Conservation (phyloP, 2,797 vertebrate species). For the Lophotriccus pileatus region DNA sequence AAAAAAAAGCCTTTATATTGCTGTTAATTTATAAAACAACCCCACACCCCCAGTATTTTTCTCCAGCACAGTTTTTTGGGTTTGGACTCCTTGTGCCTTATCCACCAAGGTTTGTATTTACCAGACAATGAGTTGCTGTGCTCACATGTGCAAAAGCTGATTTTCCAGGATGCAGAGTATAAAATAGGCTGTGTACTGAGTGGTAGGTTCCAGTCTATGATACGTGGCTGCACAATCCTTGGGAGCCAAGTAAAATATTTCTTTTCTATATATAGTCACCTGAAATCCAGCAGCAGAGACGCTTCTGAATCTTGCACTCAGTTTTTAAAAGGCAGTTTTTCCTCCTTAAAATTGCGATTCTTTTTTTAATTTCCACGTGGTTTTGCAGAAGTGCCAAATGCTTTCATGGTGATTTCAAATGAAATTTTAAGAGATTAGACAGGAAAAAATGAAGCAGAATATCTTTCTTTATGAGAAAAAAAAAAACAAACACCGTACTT, state of each 20-base stretch:
- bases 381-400: background rate
- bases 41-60: background rate
- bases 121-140: background rate
- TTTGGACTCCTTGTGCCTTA: background rate
- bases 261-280: slow-evolving; percentile 60
- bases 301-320: background rate
- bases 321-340: background rate
- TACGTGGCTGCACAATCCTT: slow-evolving; percentile 25
- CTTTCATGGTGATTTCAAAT: background rate
- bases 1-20: background rate
- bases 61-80: background rate
- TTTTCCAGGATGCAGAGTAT: slow-evolving; percentile 42
- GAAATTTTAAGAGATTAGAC: background rate
- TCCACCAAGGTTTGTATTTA: background rate
- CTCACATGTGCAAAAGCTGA: slow-evolving; percentile 2
- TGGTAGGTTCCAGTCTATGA: background rate
- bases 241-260: slow-evolving; percentile 63
- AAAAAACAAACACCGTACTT: background rate
- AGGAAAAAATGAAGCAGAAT: background rate
- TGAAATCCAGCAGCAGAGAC: slow-evolving; percentile 38
- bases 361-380: background rate
- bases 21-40: background rate
- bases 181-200: slow-evolving; percentile 25
- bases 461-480: background rate
- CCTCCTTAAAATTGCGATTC: background rate